Percentiles rank a stretch among this genome's conserved stretches.
phyloP scores from a whole-genome alignment of 30 jellyfish, hydroid and myxozoan species.

The Mastigias papua region DNA sequence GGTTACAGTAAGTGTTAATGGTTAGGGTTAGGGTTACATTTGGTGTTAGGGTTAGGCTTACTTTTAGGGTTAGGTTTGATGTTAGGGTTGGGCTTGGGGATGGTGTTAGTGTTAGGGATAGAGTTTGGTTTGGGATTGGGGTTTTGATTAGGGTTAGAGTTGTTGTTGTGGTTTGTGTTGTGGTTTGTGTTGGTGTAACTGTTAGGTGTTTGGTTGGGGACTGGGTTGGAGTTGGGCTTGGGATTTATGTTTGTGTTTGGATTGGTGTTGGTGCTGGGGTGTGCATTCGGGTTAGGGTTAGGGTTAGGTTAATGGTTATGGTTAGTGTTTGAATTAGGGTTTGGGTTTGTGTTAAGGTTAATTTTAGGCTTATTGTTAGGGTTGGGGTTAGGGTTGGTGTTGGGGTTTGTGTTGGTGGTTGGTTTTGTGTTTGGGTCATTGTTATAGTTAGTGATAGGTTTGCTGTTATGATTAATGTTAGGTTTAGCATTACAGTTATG shows the following conservation, averaged over 20 bases:
- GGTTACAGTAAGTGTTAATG: too few relatives aligned
- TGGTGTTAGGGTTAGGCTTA: too few relatives aligned
- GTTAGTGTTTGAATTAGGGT: constrained; percentile 43
- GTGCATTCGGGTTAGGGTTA: constrained; percentile 17
- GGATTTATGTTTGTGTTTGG: too few relatives aligned
- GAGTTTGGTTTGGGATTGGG: constrained; percentile 41
- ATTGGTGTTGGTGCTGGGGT: too few relatives aligned
- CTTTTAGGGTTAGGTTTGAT: too few relatives aligned
- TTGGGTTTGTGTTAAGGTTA: constrained; percentile 37
- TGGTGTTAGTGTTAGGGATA: too few relatives aligned
- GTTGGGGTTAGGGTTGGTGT: constrained; percentile 9
- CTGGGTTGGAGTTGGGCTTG: constrained; percentile 42
- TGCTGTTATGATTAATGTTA: not conserved
- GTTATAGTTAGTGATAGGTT: constrained; percentile 17
- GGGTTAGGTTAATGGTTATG: constrained; percentile 48
- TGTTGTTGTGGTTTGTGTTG: constrained; percentile 10
- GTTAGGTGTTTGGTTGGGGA: too few relatives aligned
- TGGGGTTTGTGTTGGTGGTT: not conserved
- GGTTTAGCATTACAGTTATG: not conserved
- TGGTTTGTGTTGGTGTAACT: constrained; percentile 15
- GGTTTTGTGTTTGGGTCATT: constrained; percentile 14
- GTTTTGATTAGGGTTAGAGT: too few relatives aligned
- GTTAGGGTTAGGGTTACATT: too few relatives aligned
- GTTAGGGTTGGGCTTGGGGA: too few relatives aligned
- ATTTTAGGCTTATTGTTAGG: constrained; percentile 31